A percentile compares a stretch with the other conserved stretches of the same genome.
These are phyloP conservation scores for Micoletzkya japonica DNA, from an alignment of 2,888 invertebrate species.

Conservation along the genomic window DNA sequence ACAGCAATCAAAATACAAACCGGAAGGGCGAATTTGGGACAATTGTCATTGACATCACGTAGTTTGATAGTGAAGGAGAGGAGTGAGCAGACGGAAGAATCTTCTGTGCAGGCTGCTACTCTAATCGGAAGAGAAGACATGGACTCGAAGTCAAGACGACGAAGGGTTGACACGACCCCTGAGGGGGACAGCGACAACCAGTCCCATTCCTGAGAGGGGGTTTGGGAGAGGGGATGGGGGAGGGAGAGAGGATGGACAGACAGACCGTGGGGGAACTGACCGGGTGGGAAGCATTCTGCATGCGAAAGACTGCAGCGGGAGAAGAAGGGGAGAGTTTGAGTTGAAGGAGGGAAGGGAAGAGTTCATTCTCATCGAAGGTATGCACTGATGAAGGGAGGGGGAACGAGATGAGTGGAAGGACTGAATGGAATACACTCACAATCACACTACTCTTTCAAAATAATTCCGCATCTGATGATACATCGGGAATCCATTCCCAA, in stretches of 20 bases:
- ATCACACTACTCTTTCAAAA: too few relatives aligned
- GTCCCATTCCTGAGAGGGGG: constrained; percentile 15
- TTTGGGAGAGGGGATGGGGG: too few relatives aligned
- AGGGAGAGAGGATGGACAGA: neutral
- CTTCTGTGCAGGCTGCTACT: constrained; percentile 3
- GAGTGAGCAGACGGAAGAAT: neutral
- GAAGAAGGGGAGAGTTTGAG: neutral
- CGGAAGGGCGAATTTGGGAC: neutral
- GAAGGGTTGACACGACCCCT: constrained; percentile 6
- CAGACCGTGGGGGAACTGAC: too few relatives aligned
- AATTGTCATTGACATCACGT: constrained; percentile 5
- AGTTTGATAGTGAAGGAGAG: neutral
- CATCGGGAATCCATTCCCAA: too few relatives aligned
- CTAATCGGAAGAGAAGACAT: neutral
- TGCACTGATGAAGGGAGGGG: constrained; percentile 10
- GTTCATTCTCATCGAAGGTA: constrained; percentile 4
- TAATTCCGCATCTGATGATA: too few relatives aligned
- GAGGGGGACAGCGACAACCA: constrained; percentile 21
- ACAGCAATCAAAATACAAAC: too few relatives aligned
- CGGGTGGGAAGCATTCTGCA: neutral
- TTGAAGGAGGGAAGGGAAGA: neutral
- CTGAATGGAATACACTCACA: too few relatives aligned
- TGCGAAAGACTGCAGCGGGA: neutral
- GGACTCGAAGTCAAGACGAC: constrained; percentile 8
- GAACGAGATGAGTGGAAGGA: too few relatives aligned